Evolutionary conservation across 2,888 invertebrate species (phyloP).

Genomic region (Erynnis tages): DNA sequence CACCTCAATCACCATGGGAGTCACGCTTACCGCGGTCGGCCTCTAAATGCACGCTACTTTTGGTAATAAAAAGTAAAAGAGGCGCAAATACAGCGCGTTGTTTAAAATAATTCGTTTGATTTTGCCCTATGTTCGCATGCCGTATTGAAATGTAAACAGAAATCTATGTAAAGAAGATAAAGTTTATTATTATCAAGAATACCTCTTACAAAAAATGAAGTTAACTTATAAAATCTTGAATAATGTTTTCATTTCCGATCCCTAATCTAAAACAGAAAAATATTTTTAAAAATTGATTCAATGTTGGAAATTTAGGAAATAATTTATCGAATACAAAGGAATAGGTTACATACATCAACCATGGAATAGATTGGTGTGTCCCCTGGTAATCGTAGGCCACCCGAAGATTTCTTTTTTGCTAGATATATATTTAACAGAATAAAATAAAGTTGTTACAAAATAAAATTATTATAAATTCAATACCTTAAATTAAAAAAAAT

Average conservation of each 20-base stretch:
- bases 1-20: no score
- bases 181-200: conserved; percentile 21
- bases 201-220: conserved; percentile 23
- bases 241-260: conserved; percentile 13
- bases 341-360: conserved; percentile 35
- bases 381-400: conserved; percentile 46
- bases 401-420: conserved; percentile 20
- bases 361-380: conserved; percentile 46
- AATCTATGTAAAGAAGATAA: conserved; percentile 8
- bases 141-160: conserved; percentile 18
- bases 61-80: no score
- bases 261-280: conserved; percentile 12
- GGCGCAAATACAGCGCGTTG: no score
- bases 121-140: conserved; percentile 4
- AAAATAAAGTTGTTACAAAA: background rate
- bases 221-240: conserved; percentile 23
- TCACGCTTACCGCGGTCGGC: no score
- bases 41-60: no score
- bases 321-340: background rate
- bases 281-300: background rate
- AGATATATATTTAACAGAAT: no score
- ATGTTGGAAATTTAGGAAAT: background rate
- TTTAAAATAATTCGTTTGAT: no score
- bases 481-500: background rate
- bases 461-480: background rate